Evolutionary conservation across 2,888 invertebrate genomes (phyloP), one percentile per base, ranked within the genome.

Genomic region (Phyllotreta striolata): DNA sequence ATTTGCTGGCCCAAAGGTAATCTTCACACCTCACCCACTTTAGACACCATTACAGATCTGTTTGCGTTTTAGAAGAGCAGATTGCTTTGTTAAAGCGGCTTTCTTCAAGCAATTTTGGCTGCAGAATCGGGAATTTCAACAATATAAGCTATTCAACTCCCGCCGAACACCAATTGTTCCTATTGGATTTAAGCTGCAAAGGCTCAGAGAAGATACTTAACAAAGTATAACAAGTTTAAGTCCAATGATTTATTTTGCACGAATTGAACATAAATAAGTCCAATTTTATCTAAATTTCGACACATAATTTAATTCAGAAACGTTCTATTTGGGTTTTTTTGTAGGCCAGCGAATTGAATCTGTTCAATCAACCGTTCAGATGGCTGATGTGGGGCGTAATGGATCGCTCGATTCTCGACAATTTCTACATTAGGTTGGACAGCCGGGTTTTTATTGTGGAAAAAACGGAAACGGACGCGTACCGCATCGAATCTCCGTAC

Each of bases 1-100:
- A 37, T 74, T 34, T 76, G 76, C 61, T 76, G 76, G 75, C 55
- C 67, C 5, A 70, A 64, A 70, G 69, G 76, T 76, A 66, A 70
- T 24, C 4, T 24, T 24, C 24, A 24, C 24, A 24, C 24, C 24
- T 24, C 24, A 24, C 24, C 24, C 24, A 24, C 24, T 24, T 24
- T 24, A 3, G 24, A 4, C 41, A 41, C 41, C 41, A 3, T 41
- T n/a, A 41, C 3, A 41, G 9, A 41, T n/a, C 6, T 41, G 10
- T 41, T n/a, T 41, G 41, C 10, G 7, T 62, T 68, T 62, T 46
- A 65, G 58, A 51, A 49, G 39, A 55, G 10, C 46, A 43, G 39
- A 4, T 64, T 9, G 6, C 43, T 6, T 60, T 72, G 34, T 62
- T 46, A 44, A 64, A 61, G 55, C n/a, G 41, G 34, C 46, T 72